A percentile compares a stretch with the other conserved stretches of the same genome.
phyloP scores from a whole-genome alignment of 2,888 invertebrate genomes.

The Eristalis arbustorum region DNA sequence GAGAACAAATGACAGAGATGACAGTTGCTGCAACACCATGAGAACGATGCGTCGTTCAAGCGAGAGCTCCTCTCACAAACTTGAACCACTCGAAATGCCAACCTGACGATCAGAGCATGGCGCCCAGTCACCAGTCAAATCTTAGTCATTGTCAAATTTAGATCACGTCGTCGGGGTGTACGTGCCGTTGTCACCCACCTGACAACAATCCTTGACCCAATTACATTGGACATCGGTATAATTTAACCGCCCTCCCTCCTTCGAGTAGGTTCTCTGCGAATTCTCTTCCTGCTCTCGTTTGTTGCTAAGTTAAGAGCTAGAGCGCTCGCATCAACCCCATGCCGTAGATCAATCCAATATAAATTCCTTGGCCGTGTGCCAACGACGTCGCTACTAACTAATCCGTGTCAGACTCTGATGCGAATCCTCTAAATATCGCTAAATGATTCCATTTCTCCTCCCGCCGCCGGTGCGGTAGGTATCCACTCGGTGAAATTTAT shows the following conservation, averaged over 20 bases:
- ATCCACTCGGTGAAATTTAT: not conserved
- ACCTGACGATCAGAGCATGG: no score
- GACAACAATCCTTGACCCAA: not conserved
- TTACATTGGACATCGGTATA: not conserved
- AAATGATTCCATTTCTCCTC: conserved; percentile 30
- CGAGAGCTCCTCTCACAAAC: no score
- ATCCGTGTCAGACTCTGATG: conserved; percentile 19
- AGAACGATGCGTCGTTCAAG: no score
- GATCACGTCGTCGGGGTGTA: not conserved
- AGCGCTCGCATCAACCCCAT: not conserved
- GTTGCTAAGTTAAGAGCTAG: not conserved
- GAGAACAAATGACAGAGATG: no score
- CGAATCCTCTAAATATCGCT: conserved; percentile 5
- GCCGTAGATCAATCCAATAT: conserved; percentile 6
- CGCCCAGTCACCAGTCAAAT: not conserved
- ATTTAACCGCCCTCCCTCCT: not conserved
- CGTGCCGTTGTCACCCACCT: not conserved
- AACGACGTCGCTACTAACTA: conserved; percentile 31
- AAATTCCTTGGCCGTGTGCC: conserved; percentile 50
- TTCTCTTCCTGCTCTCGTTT: not conserved
- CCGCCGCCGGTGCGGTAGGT: no score
- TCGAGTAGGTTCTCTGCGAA: not conserved
- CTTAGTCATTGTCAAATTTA: not conserved
- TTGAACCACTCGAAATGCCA: no score
- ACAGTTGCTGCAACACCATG: no score